phyloP scores from a whole-genome alignment of 2,888 invertebrate species.

The Didymodactylos carnosus region DNA sequence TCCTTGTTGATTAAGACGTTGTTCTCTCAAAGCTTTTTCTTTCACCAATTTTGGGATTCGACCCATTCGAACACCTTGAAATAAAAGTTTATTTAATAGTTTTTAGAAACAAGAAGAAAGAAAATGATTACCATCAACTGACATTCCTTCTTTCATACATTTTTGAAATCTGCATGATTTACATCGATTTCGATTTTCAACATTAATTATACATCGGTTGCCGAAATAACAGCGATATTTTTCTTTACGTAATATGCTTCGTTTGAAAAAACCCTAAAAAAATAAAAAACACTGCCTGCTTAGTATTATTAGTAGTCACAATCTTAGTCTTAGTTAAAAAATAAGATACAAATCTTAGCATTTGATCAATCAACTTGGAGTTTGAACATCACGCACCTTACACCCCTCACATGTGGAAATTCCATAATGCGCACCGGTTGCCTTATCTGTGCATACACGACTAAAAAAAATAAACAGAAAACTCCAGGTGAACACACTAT shows the following conservation, averaged over 20 bases:
- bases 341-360: no score
- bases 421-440: constrained; percentile 31
- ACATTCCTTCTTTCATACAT: constrained; percentile 10
- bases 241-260: constrained; percentile 8
- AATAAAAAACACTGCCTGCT: background rate
- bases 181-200: constrained; percentile 10
- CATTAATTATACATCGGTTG: constrained; percentile 1
- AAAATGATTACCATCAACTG: constrained; percentile 4
- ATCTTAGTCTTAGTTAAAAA: background rate
- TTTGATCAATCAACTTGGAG: background rate
- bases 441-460: constrained; percentile 26
- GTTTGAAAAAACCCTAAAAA: constrained; percentile 10
- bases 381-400: constrained; percentile 21
- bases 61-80: constrained; percentile 6
- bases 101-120: no score
- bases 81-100: no score
- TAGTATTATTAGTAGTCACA: background rate
- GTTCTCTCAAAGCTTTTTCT: background rate
- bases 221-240: constrained; percentile 10
- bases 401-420: constrained; percentile 31
- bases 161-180: constrained; percentile 11
- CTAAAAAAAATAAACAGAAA: constrained; percentile 15
- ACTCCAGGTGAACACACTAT: no score
- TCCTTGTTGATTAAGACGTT: no score
- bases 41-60: constrained; percentile 13